Evolutionary conservation across 2,113 vertebrate species (phyloP).

Genomic region (Plecturocebus donacophilus): DNA sequence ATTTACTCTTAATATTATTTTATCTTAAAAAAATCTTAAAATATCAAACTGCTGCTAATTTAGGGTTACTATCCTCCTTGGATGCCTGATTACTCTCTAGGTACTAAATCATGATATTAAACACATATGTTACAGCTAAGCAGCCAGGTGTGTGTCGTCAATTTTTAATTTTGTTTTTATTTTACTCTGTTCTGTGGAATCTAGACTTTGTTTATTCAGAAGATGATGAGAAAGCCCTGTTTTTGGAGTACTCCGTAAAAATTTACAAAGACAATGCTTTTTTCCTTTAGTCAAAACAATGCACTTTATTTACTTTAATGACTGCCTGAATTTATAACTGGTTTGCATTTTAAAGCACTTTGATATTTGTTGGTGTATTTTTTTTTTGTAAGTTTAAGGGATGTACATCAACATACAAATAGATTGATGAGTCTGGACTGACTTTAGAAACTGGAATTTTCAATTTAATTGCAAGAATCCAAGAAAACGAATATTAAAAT

Average conservation of each 20-base stretch:
- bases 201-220: slow-evolving; percentile 69
- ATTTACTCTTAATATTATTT: slow-evolving; percentile 43
- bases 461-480: slow-evolving; percentile 25
- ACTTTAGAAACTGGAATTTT: background rate
- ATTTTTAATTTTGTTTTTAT: slow-evolving; percentile 69
- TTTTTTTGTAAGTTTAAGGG: background rate
- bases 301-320: slow-evolving; percentile 46
- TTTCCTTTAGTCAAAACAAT: slow-evolving; percentile 61
- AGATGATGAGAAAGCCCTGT: slow-evolving; percentile 47
- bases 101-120: slow-evolving; percentile 16
- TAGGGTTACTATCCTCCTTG: background rate
- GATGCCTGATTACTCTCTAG: background rate
- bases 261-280: slow-evolving; percentile 67
- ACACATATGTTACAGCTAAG: slow-evolving; percentile 58
- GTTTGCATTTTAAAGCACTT: slow-evolving; percentile 43
- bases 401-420: background rate
- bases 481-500: background rate
- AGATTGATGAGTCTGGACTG: background rate
- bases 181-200: slow-evolving; percentile 68
- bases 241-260: slow-evolving; percentile 63
- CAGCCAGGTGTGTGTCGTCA: slow-evolving; percentile 39
- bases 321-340: background rate
- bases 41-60: background rate
- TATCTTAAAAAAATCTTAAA: background rate
- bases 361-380: background rate